Evolutionary conservation across 2,113 vertebrate species (phyloP), one percentile per base, ranked within the genome.

Genomic region (Morone chrysops): DNA sequence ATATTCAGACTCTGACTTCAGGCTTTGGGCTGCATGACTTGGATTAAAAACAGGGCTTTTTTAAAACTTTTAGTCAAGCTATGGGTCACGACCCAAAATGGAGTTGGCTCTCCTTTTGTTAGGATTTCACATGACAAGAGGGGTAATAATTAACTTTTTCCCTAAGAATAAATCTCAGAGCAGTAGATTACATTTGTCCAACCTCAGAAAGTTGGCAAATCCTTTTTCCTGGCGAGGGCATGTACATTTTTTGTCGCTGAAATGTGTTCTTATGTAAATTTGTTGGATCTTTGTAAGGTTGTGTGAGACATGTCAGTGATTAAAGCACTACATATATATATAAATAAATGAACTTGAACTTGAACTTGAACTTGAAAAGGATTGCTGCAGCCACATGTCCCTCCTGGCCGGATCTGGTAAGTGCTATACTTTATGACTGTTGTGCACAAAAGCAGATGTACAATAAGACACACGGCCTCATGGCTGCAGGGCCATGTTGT

Each of bases 341-440:
- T 60, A 60, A 74, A 82, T 70, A 81, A 65, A 74, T 80, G 38
- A 87, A 86, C 86, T 59, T 87, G 68, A 87, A 86, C 86, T 59
- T 87, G 68, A 82, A 68, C 74, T 82, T 20, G 69, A 61, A 69
- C 69, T 53, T 83, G 62, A 73, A 65, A 75, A 50, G 25, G n/a
- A 66, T 40, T 13, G 67, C 59, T 50, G 11, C 18, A n/a, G 57
- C 14, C 40, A 78, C 67, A 45, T 81, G 43, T 68, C 53, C 20
- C 20, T 77, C 41, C 50, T 16, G 57, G 68, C 59, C 14, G 4
- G 48, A 69, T 17, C 43, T 69, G 31, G 48, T 56, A 43, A 81
- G 57, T 8, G 68, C 41, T 50, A 20, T 20, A 14, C 47, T 87
- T 79, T 76, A 65, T 69, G 81, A 60, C 77, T 45, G 43, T 10